Base-by-base conservation (phyloP, 92 coral and sea anemone genomes). In the Muricea muricata region DNA sequence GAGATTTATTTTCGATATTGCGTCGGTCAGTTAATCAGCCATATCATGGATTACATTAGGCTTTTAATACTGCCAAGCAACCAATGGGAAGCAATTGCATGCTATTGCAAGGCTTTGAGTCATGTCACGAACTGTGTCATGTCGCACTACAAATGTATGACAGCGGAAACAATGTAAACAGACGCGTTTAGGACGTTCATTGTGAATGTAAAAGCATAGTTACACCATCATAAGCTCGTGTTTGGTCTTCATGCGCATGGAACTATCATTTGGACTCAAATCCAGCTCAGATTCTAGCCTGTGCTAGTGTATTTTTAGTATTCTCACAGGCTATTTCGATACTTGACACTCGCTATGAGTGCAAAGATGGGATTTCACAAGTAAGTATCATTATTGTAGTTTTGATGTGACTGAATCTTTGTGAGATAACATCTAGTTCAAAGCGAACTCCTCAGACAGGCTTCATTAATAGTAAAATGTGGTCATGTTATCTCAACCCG, bases 51-150 rank as follows among this genome's bases (percentile, higher is more conserved):
- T n/a, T n/a, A n/a, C n/a, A n/a, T n/a, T n/a, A 37, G 9, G 42
- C 42, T 37, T 37, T n/a, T 25, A 29, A 24, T 25, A 25, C n/a
- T n/a, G 35, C 37, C 20, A 28, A 63, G 37, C 21, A 24, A 32
- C 70, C 70, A 63, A 63, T 63, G 20, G 70, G 70, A 63, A 63
- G n/a, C 70, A 32, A 63, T 63, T 63, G 70, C 70, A 63, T 28
- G 37, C 21, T n/a, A n/a, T n/a, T n/a, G n/a, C n/a, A n/a, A n/a
- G 10, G 70, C 65, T 57, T 63, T 17, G 30, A 63, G 70, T 54
- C 45, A 39, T 63, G 37, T 28, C 70, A 63, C n/a, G n/a, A n/a
- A n/a, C n/a, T n/a, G n/a, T n/a, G n/a, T n/a, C n/a, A 30, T 28
- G 28, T 63, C 37, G 30, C 15, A 15, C 15, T 8, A 10, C 18